Evolutionary conservation across 2,113 vertebrate genomes (phyloP).

Genomic region (Nothocercus nigrocapillus): DNA sequence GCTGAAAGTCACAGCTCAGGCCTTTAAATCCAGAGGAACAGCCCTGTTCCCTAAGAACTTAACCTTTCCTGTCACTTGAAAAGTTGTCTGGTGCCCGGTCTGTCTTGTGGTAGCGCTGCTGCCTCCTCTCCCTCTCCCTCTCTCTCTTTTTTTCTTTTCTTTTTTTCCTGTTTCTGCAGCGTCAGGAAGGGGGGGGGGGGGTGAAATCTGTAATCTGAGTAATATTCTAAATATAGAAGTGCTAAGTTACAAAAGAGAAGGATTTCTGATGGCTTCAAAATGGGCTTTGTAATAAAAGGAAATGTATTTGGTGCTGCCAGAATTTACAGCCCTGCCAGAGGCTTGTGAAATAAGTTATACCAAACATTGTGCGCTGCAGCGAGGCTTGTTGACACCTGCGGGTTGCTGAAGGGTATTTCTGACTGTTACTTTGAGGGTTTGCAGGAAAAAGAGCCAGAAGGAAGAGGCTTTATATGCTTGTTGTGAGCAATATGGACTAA

Average conservation of each 20-base stretch:
- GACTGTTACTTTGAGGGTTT: slow-evolving; percentile 63
- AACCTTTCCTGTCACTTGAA: slow-evolving; percentile 14
- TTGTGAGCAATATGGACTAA: not conserved
- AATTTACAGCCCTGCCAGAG: slow-evolving; percentile 66
- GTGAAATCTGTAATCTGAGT: slow-evolving; percentile 62
- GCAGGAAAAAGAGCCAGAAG: slow-evolving; percentile 17
- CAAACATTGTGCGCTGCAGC: slow-evolving; percentile 65
- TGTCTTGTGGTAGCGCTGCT: not conserved
- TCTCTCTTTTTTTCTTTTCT: not conserved
- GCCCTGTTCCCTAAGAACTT: not conserved
- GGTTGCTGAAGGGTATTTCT: slow-evolving; percentile 74
- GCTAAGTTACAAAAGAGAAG: slow-evolving; percentile 72
- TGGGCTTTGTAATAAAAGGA: slow-evolving; percentile 77
- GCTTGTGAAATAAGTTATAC: slow-evolving; percentile 77
- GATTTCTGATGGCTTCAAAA: slow-evolving; percentile 72
- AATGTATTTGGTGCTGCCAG: slow-evolving; percentile 70
- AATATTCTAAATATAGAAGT: slow-evolving; percentile 78
- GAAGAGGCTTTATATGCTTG: not conserved
- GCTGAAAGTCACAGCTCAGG: not conserved
- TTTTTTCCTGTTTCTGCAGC: slow-evolving; percentile 49
- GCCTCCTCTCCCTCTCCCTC: not conserved
- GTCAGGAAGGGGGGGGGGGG: slow-evolving; percentile 49
- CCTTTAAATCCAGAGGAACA: not conserved
- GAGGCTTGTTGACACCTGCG: slow-evolving; percentile 46
- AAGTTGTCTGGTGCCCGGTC: not conserved